phyloP scores from a whole-genome alignment of 2,113 vertebrate genomes.

The Genyomyrus donnyi region DNA sequence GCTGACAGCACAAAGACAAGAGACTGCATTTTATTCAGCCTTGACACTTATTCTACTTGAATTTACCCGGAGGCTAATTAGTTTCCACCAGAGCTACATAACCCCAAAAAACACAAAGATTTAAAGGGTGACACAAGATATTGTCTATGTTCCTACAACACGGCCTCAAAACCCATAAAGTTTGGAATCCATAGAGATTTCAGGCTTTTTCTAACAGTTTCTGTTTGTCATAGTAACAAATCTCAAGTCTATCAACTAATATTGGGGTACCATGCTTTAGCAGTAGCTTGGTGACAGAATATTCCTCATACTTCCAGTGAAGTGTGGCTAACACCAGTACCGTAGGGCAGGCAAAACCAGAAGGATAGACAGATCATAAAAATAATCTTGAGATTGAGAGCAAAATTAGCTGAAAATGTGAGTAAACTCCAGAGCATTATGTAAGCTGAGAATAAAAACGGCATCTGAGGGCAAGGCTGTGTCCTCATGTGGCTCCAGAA shows the following conservation, averaged over 20 bases:
- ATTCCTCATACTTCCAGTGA: not conserved
- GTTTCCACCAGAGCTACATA: not conserved
- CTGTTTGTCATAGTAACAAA: not conserved
- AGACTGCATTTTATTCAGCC: not conserved
- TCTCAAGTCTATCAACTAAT: not conserved
- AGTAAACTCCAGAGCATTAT: not conserved
- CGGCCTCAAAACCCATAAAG: not conserved
- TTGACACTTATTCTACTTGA: constrained; percentile 13
- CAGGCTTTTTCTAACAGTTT: not conserved
- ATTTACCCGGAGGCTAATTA: not conserved
- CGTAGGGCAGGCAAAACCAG: not conserved
- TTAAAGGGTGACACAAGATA: not conserved
- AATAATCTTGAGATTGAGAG: not conserved
- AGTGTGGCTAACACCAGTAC: not conserved
- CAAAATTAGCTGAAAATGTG: not conserved
- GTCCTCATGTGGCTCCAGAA: not conserved
- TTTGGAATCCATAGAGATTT: not conserved
- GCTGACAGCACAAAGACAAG: not conserved
- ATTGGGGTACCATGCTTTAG: not conserved
- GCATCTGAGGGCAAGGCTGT: not conserved
- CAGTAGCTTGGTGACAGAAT: not conserved
- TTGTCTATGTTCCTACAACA: not conserved
- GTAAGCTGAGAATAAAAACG: not conserved
- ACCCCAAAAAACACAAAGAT: not conserved
- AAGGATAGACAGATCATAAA: not conserved